A percentile compares a stretch with the other conserved stretches of the same genome.
Evolutionary conservation across 2,797 vertebrate genomes (phyloP).

Genomic region (Pangasius djambal): DNA sequence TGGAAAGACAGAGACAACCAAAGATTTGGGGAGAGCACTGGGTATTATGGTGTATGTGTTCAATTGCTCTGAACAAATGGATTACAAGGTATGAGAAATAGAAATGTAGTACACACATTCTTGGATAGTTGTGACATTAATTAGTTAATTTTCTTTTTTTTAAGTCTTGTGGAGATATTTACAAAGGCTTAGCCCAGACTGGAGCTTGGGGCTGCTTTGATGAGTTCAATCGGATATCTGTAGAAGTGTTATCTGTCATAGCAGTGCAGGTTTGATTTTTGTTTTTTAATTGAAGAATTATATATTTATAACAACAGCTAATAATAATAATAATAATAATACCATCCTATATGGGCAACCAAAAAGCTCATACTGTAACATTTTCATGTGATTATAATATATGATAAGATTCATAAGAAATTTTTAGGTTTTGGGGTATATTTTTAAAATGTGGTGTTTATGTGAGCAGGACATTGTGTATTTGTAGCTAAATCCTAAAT

Average conservation of each 20-base stretch:
- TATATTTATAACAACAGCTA: background rate
- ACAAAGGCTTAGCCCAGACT: constrained; percentile 94
- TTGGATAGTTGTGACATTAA: background rate
- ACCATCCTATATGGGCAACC: no score
- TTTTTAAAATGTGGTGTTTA: no score
- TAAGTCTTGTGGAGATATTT: constrained; percentile 91
- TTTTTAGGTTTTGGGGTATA: no score
- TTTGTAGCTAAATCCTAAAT: no score
- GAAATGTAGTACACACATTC: background rate
- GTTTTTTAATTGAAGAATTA: background rate
- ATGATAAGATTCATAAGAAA: no score
- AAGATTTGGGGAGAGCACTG: constrained; percentile 90
- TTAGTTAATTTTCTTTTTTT: background rate
- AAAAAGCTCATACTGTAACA: no score
- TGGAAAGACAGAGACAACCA: constrained; percentile 95
- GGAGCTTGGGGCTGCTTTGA: constrained; percentile 98
- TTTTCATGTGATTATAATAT: no score
- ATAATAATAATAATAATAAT: background rate
- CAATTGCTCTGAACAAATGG: constrained; percentile 98
- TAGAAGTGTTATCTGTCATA: constrained; percentile 95
- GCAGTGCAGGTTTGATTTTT: constrained; percentile 87
- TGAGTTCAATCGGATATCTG: constrained; percentile 95
- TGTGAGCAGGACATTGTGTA: no score
- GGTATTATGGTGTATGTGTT: constrained; percentile 97
- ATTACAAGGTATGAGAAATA: constrained; percentile 85